Conservation (phyloP, 2,888 invertebrate species). For the Epinotia brunnichana region DNA sequence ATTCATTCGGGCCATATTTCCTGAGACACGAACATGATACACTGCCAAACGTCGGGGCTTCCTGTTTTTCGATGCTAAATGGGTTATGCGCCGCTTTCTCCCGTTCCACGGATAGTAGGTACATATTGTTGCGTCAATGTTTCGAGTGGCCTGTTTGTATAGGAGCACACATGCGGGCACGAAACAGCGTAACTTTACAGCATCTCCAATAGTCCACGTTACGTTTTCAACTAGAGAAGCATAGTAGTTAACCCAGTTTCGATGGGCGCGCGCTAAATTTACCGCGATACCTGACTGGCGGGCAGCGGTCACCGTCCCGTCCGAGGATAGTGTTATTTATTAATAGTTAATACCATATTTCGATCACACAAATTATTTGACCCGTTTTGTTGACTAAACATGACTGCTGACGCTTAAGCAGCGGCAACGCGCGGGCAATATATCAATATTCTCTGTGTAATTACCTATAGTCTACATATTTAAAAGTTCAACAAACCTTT, state of each 20-base stretch:
- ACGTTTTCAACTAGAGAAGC: slow-evolving; percentile 10
- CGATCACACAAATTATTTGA: slow-evolving; percentile 28
- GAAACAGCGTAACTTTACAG: slow-evolving; percentile 8
- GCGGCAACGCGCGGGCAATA: not conserved
- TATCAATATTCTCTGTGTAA: not conserved
- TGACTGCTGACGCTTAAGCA: not conserved
- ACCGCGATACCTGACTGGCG: slow-evolving; percentile 70
- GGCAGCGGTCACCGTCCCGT: slow-evolving; percentile 52
- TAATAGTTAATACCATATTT: slow-evolving; percentile 42
- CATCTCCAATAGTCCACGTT: not conserved
- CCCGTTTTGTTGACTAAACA: slow-evolving; percentile 8
- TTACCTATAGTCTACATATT: slow-evolving; percentile 8
- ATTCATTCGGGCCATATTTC: slow-evolving; percentile 4
- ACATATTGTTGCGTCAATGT: slow-evolving; percentile 69
- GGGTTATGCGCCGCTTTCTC: slow-evolving; percentile 73
- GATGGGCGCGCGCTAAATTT: slow-evolving; percentile 59
- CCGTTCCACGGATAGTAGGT: slow-evolving; percentile 52
- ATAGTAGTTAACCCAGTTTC: slow-evolving; percentile 81
- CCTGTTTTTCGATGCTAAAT: slow-evolving; percentile 69
- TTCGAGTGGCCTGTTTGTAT: slow-evolving; percentile 70
- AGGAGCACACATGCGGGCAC: slow-evolving; percentile 51
- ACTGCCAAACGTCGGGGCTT: slow-evolving; percentile 55
- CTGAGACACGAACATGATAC: slow-evolving; percentile 19
- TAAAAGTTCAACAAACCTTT: slow-evolving; percentile 18
- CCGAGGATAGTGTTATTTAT: slow-evolving; percentile 50